Evolutionary conservation across 2,113 vertebrate species (phyloP).

Genomic region (Columba janthina): DNA sequence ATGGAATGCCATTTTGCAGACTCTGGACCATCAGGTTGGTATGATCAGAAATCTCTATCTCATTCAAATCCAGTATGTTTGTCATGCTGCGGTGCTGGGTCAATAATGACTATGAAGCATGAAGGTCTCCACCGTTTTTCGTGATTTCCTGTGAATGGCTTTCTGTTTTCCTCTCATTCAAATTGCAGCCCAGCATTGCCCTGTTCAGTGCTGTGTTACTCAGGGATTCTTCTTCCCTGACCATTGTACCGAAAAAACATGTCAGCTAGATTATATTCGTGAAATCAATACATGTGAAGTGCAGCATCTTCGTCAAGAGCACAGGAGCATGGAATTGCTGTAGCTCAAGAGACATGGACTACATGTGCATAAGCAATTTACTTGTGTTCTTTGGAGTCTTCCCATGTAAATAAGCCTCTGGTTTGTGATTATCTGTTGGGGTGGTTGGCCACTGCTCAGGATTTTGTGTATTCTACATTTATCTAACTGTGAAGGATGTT

Average conservation of each 20-base stretch:
- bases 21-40: neutral
- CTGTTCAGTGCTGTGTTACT: neutral
- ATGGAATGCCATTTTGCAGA: neutral
- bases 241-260: neutral
- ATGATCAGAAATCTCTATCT: neutral
- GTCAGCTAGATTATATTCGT: neutral
- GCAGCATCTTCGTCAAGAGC: neutral
- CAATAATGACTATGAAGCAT: neutral
- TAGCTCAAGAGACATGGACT: neutral
- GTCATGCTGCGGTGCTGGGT: neutral
- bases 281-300: neutral
- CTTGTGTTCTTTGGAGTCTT: neutral
- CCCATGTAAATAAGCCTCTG: neutral
- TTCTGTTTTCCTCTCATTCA: neutral
- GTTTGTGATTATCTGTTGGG: neutral
- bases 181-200: neutral
- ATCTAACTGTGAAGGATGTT: neutral
- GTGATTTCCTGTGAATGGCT: neutral
- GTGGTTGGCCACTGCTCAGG: neutral
- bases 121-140: neutral
- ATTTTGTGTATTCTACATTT: neutral
- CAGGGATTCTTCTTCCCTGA: neutral
- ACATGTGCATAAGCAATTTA: neutral
- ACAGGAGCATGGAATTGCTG: neutral
- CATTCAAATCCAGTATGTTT: neutral